Evolutionary conservation across 1,140 invertebrate species (phyloP), one percentile per base, ranked within the genome.

Genomic region (Bathynomus jamesi): DNA sequence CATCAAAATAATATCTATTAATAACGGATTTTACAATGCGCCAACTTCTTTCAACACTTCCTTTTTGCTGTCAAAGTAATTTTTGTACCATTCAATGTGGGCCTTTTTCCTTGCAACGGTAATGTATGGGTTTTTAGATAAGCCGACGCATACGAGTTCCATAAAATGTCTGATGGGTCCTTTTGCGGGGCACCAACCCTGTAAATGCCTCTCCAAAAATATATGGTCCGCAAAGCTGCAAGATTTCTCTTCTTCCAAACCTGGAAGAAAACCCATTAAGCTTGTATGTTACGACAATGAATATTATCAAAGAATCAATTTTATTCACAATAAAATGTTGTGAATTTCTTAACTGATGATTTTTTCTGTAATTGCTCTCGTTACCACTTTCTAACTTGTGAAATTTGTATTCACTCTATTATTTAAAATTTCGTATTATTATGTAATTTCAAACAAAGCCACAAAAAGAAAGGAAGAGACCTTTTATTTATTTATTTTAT

Each of bases 131-230:
- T 98, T 99, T 82, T 96, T 96, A 0, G 94, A 95, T 10, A 99
- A 84, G n/a, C 95, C 95, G 0, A 91, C 86, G 77, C 90, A 91
- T 0, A 98, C 95, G 5, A 98, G 84, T 81, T 99, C 95, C 95
- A 99, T 99, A 81, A 97, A 99, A 82, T 98, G 92, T 21, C 92
- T 84, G 70, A 99, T 86, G 0, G 96, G 95, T 0, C 95, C 95
- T 78, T 85, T 87, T 40, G 83, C 85, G 0, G 96, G 96, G 83
- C 96, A 98, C 90, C 92, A 95, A 1, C 85, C 87, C 80, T 90
- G 86, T 25, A 98, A 84, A 81, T 95, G 88, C 24, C 86, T 82
- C 74, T 98, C 95, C 8, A 99, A 82, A 81, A 99, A 97, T 21
- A 99, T 87, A 80, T 99, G 97, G 75, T 96, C 92, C 1, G 91